Base-by-base conservation (phyloP, 2,888 invertebrate species). In the Aspidiotus destructor region DNA sequence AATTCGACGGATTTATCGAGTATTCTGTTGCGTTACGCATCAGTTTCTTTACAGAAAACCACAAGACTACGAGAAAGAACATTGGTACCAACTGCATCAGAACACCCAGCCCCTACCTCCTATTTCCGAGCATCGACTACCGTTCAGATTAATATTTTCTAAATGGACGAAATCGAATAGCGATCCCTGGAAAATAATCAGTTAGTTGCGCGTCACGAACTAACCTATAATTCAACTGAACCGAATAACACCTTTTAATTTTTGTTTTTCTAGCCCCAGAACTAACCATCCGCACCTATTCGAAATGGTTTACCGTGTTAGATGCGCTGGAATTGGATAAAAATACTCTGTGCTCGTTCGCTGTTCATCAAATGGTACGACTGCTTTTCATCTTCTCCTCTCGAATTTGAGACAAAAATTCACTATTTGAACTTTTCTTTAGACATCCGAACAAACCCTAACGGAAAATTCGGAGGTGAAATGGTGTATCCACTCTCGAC, bases 91-190 rank as follows among this genome's bases (percentile, higher is more conserved):
- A 7, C 75, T 77, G 48, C 77, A 75, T 60, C 77, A 77, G 63
- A 76, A 76, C 41, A 75, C 79, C 44, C 79, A 79, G 70, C 74
- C 76, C 7, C 72, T 82, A 15, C 82, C 78, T n/a, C 69, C 73
- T 42, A 77, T 79, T 70, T 74, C 82, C 1, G 75, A 81, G 71
- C 81, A 78, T 75, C 75, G 82, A 68, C 75, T 83, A 48, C 81
- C 82, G 0, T 81, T 62, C 28, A 60, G 48, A 63, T 42, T 67
- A 8, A 15, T 58, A 48, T 54, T 54, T 60, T 40, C 61, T 44
- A 68, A 53, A 42, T 60, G 17, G 28, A 68, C 11, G 57, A 69
- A 60, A 68, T 62, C 28, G 57, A 63, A 64, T 57, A 42, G 53
- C 13, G 69, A 69, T 10, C 54, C 60, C 2, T 69, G 69, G 69